Percentiles rank a stretch among this genome's conserved stretches.
Evolutionary conservation across 1,140 invertebrate species (phyloP).

Genomic region (Oedothorax gibbosus): DNA sequence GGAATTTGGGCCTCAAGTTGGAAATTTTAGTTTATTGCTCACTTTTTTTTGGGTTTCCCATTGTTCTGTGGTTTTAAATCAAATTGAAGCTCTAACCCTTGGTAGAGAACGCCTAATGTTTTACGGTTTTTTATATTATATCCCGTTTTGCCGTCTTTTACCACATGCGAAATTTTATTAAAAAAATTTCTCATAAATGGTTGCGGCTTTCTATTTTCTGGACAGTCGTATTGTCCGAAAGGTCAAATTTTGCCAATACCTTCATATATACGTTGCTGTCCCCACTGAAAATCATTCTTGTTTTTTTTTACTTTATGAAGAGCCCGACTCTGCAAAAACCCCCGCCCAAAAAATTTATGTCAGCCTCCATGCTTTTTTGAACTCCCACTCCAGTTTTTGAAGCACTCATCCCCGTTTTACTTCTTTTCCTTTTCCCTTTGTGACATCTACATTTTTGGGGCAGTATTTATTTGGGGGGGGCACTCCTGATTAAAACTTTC

Average conservation of each 20-base stretch:
- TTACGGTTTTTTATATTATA: conserved; percentile 30
- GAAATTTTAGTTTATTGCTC: conserved; percentile 29
- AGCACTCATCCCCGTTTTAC: conserved; percentile 63
- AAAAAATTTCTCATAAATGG: conserved; percentile 67
- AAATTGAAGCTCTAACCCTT: conserved; percentile 59
- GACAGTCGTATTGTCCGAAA: conserved; percentile 54
- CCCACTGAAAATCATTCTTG: conserved; percentile 68
- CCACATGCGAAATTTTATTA: conserved; percentile 47
- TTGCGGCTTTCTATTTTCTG: not conserved
- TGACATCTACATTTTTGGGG: conserved; percentile 63
- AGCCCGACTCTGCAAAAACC: conserved; percentile 66
- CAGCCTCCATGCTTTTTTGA: conserved; percentile 70
- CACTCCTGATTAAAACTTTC: conserved; percentile 68
- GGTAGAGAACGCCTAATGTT: conserved; percentile 27
- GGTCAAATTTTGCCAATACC: conserved; percentile 64
- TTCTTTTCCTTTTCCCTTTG: conserved; percentile 38
- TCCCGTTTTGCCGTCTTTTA: no score
- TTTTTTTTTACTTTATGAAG: conserved; percentile 68
- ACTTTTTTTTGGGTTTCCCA: conserved; percentile 45
- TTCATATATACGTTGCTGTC: conserved; percentile 68
- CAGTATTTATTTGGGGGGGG: conserved; percentile 69
- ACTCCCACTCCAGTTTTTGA: conserved; percentile 66
- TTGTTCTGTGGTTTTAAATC: conserved; percentile 49
- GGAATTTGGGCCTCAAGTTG: conserved; percentile 63
- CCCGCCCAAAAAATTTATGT: conserved; percentile 68